phyloP scores from a whole-genome alignment of 2,888 invertebrate genomes.

The Ophion ventricosus region DNA sequence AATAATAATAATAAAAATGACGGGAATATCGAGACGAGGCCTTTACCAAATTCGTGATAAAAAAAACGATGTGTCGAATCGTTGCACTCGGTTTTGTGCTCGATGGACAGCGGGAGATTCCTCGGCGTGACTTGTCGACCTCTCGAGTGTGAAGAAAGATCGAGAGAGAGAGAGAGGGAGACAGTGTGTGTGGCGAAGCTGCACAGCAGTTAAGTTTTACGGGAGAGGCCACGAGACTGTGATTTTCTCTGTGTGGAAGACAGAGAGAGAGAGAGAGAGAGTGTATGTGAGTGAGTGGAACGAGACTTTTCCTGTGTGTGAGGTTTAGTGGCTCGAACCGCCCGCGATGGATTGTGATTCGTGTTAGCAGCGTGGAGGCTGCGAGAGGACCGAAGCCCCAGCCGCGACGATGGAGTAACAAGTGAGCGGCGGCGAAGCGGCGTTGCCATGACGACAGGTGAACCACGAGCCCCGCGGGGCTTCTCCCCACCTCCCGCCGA shows the following conservation, averaged over 20 bases:
- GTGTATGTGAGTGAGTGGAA: neutral
- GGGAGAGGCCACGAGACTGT: slow-evolving; percentile 41
- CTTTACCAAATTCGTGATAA: neutral
- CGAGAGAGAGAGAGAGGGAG: slow-evolving; percentile 17
- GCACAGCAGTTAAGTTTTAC: slow-evolving; percentile 50
- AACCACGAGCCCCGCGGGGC: slow-evolving; percentile 76
- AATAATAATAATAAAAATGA: neutral
- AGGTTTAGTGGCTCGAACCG: slow-evolving; percentile 44
- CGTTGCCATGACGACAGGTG: slow-evolving; percentile 83
- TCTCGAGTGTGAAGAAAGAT: slow-evolving; percentile 45
- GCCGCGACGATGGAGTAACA: slow-evolving; percentile 81
- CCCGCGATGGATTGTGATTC: slow-evolving; percentile 77
- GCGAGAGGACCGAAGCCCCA: slow-evolving; percentile 73
- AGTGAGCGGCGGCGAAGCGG: slow-evolving; percentile 83
- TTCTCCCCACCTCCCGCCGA: slow-evolving; percentile 36
- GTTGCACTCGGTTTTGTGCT: neutral
- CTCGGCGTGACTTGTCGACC: slow-evolving; percentile 60
- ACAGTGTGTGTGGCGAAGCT: slow-evolving; percentile 7
- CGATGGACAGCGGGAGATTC: slow-evolving; percentile 52
- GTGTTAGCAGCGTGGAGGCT: slow-evolving; percentile 78
- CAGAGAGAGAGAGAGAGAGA: slow-evolving; percentile 35
- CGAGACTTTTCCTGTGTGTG: slow-evolving; percentile 18
- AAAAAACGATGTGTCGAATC: neutral
- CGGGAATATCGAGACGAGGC: neutral
- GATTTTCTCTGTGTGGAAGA: slow-evolving; percentile 18